Evolutionary conservation across 2,113 vertebrate genomes (phyloP).

Genomic region (Otolemur garnettii): DNA sequence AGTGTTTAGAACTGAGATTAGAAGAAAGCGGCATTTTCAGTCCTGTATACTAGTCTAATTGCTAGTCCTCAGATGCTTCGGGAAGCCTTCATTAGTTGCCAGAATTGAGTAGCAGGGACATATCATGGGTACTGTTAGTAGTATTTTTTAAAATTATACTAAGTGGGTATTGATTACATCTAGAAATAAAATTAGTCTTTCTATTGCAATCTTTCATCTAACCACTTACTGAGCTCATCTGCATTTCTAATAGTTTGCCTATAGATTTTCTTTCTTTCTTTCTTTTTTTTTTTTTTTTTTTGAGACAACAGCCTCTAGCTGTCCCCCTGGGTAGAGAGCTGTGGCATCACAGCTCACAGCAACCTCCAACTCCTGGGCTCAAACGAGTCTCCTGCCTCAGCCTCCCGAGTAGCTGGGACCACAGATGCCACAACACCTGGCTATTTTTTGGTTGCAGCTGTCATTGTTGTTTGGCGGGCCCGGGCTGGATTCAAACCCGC

Average conservation of each 20-base stretch:
- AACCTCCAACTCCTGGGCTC: too few relatives aligned
- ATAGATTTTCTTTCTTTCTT: background rate
- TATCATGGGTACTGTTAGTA: background rate
- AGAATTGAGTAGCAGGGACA: background rate
- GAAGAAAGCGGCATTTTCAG: background rate
- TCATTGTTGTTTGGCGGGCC: too few relatives aligned
- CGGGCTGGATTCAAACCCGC: too few relatives aligned
- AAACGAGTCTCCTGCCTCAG: too few relatives aligned
- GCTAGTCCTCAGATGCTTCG: background rate
- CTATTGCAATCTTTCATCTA: background rate
- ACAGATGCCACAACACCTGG: too few relatives aligned
- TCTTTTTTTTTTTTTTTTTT: too few relatives aligned
- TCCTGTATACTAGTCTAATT: background rate
- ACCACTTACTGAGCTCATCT: background rate
- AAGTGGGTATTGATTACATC: background rate
- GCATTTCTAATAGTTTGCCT: background rate
- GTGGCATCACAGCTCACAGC: too few relatives aligned
- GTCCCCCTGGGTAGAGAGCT: too few relatives aligned
- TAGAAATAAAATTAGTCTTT: background rate
- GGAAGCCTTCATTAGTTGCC: background rate
- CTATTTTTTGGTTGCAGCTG: too few relatives aligned
- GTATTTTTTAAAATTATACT: background rate
- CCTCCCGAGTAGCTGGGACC: too few relatives aligned
- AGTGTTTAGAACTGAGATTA: slow-evolving; percentile 16
- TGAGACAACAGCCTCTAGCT: too few relatives aligned